Conservation (phyloP, 2,113 vertebrate species). For the Bambusicola thoracicus region DNA sequence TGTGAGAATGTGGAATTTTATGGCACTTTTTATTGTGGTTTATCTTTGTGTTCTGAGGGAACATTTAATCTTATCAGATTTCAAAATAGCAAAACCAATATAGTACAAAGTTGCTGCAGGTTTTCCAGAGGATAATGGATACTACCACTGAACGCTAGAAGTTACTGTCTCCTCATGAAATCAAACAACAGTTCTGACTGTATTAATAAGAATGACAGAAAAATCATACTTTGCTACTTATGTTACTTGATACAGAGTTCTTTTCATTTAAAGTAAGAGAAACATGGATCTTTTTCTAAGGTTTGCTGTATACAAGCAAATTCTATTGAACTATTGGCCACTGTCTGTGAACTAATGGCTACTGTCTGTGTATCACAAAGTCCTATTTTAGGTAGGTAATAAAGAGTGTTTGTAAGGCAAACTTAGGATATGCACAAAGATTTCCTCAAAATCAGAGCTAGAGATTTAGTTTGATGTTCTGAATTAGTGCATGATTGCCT, state of each 20-base stretch:
- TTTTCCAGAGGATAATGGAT: not conserved
- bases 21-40: not conserved
- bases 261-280: not conserved
- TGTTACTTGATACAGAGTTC: not conserved
- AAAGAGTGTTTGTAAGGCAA: not conserved
- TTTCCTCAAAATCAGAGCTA: not conserved
- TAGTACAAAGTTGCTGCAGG: not conserved
- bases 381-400: not conserved
- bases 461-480: not conserved
- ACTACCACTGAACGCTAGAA: not conserved
- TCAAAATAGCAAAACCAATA: not conserved
- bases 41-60: not conserved
- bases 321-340: not conserved
- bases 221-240: not conserved
- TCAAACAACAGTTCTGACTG: not conserved
- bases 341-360: not conserved
- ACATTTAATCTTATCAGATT: not conserved
- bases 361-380: not conserved
- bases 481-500: not conserved
- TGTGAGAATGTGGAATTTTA: not conserved
- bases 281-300: not conserved
- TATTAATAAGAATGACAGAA: not conserved
- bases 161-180: not conserved
- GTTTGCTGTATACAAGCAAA: not conserved
- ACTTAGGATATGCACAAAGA: not conserved